Base-by-base conservation (phyloP, 1,140 invertebrate genomes). In the Drosophila ohnishii region DNA sequence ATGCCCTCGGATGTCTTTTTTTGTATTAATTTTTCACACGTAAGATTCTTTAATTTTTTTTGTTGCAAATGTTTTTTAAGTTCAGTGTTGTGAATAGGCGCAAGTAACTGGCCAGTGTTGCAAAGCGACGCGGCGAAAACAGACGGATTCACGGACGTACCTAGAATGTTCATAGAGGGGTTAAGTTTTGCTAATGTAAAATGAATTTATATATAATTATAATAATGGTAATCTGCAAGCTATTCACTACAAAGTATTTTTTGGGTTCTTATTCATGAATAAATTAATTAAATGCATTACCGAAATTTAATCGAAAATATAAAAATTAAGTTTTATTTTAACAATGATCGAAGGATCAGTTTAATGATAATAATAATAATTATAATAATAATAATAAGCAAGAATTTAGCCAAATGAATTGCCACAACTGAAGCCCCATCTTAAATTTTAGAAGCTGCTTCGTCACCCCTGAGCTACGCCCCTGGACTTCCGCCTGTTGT, bases 11-110 rank as follows among this genome's bases (percentile, higher is more conserved):
- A 22, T 64, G 25, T 58, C 48, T 57, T 62, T 77, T 55, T 50
- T 50, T 53, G 14, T 48, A 39, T 51, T 53, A 60, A 81, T 53
- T 82, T 81, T 86, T 86, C 82, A 86, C 82, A 86, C 82, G 82
- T 86, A 86, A 86, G 78, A 85, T 78, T 85, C 71, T 64, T 64
- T 59, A 55, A 37, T 66, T 71, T 76, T 84, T 85, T 78, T 85
- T 85, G 75, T 86, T 86, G 78, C 78, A 82, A 55, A 75, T 71
- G 19, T 58, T 48, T 70, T 42, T 55, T 28, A 16, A 34, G 32
- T 37, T 14, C 40, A 71, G 67, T 71, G 67, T 39, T 71, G 67
- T 1, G 19, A 71, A 42, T 28, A 11, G 50, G 11, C 66, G 7
- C 19, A 70, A 5, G 19, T 16, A 37, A 14, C 5, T 14, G n/a